A percentile compares a stretch with the other conserved stretches of the same genome.
phyloP scores from a whole-genome alignment of 2,888 invertebrate species.

The Pardosa pseudoannulata region DNA sequence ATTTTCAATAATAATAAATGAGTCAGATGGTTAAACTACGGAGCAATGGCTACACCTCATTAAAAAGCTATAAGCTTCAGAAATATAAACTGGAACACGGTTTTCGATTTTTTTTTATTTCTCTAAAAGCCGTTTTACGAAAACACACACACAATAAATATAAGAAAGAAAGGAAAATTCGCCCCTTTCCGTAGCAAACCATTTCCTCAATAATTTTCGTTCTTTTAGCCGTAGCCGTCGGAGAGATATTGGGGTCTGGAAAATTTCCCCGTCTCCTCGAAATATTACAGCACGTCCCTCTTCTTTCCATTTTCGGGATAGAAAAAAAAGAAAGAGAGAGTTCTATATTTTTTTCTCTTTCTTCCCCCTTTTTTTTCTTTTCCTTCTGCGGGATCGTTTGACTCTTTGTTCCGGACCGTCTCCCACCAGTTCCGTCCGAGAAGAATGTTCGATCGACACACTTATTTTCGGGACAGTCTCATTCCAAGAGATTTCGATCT shows the following conservation, averaged over 20 bases:
- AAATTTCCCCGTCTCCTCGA: neutral
- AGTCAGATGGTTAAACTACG: too few relatives aligned
- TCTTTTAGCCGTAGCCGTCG: neutral
- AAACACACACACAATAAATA: too few relatives aligned
- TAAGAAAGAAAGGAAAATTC: too few relatives aligned
- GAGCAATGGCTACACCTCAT: too few relatives aligned
- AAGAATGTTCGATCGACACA: slow-evolving; percentile 7
- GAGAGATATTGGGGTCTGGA: neutral
- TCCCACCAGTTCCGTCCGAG: neutral
- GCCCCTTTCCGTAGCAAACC: too few relatives aligned
- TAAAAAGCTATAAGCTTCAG: too few relatives aligned
- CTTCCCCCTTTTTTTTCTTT: neutral
- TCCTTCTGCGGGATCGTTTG: neutral
- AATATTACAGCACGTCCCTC: neutral
- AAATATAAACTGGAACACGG: too few relatives aligned
- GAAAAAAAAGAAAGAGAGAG: too few relatives aligned
- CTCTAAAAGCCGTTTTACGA: too few relatives aligned
- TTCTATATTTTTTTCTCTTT: neutral
- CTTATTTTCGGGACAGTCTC: neutral
- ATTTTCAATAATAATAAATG: too few relatives aligned
- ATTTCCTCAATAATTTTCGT: too few relatives aligned
- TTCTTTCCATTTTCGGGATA: neutral
- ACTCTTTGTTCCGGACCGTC: slow-evolving; percentile 4
- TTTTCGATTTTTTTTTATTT: too few relatives aligned
- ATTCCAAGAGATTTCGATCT: slow-evolving; percentile 8